phyloP scores from a whole-genome alignment of 2,888 invertebrate genomes.

The Empis livida region DNA sequence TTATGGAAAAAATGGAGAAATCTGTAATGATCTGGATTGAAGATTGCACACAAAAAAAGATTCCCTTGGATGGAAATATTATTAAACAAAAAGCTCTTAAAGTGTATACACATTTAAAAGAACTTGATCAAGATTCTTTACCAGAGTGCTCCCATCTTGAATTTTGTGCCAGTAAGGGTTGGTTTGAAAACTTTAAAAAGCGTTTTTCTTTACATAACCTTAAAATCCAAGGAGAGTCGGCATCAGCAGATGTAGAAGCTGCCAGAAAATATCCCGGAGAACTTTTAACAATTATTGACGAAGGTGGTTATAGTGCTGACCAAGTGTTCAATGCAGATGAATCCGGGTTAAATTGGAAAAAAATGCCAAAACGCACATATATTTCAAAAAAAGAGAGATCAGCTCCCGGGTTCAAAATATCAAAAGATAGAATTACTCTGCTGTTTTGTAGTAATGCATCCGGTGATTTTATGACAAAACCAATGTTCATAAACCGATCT shows the following conservation, averaged over 20 bases:
- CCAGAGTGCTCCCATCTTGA: slow-evolving; percentile 13
- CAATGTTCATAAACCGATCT: slow-evolving; percentile 20
- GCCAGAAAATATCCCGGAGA: slow-evolving; percentile 9
- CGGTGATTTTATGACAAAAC: slow-evolving; percentile 21
- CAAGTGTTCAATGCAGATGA: slow-evolving; percentile 15
- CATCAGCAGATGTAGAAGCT: slow-evolving; percentile 11
- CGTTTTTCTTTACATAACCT: slow-evolving; percentile 11
- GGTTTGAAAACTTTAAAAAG: slow-evolving; percentile 13
- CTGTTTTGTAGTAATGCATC: slow-evolving; percentile 11
- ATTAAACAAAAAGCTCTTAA: slow-evolving; percentile 14
- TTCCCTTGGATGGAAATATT: slow-evolving; percentile 12
- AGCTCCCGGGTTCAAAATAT: slow-evolving; percentile 9
- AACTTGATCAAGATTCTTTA: background rate
- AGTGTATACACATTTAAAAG: slow-evolving; percentile 10
- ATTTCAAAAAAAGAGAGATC: slow-evolving; percentile 8
- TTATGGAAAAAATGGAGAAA: slow-evolving; percentile 18
- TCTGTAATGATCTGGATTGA: slow-evolving; percentile 15
- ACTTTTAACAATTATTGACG: slow-evolving; percentile 7
- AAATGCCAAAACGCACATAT: slow-evolving; percentile 15
- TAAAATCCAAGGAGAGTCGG: slow-evolving; percentile 13
- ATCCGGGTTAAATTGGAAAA: slow-evolving; percentile 15
- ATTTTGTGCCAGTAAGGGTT: slow-evolving; percentile 15
- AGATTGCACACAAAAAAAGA: slow-evolving; percentile 11
- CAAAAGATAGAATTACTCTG: slow-evolving; percentile 17
- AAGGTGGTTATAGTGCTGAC: slow-evolving; percentile 2